phyloP scores from a whole-genome alignment of 1,140 invertebrate genomes.

The Chymomyza costata region DNA sequence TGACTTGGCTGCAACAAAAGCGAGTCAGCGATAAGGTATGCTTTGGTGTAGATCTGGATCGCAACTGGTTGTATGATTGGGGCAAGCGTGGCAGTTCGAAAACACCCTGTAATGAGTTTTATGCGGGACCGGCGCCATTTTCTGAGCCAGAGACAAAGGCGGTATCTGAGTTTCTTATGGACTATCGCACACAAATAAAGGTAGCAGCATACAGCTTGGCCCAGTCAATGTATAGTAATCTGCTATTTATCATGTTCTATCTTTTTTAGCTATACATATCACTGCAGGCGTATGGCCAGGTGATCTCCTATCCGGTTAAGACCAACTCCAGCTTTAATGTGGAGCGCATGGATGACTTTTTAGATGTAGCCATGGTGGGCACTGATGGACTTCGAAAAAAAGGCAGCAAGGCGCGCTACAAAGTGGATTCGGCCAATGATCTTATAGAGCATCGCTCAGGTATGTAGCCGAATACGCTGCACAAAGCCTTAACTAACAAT shows the following conservation, averaged over 20 bases:
- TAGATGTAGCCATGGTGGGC: constrained; percentile 73
- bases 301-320: constrained; percentile 80
- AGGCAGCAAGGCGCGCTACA: constrained; percentile 66
- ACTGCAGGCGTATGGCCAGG: constrained; percentile 88
- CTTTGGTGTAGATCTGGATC: constrained; percentile 81
- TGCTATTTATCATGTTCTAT: background rate
- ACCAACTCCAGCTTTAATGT: constrained; percentile 60
- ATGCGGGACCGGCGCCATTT: constrained; percentile 84
- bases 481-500: no score
- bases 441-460: constrained; percentile 64
- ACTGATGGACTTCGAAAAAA: constrained; percentile 60
- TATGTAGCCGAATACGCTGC: constrained; percentile 13
- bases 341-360: constrained; percentile 62
- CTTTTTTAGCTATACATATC: constrained; percentile 80
- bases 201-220: constrained; percentile 58
- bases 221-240: constrained; percentile 28
- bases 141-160: constrained; percentile 90
- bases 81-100: constrained; percentile 84
- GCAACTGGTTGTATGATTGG: constrained; percentile 84
- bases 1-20: constrained; percentile 69
- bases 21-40: constrained; percentile 47
- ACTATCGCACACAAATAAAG: constrained; percentile 79
- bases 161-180: constrained; percentile 80
- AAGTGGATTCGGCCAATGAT: constrained; percentile 70
- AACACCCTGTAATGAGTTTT: constrained; percentile 87